phyloP scores from a whole-genome alignment of 2,797 vertebrate genomes.

The Amblyraja radiata region DNA sequence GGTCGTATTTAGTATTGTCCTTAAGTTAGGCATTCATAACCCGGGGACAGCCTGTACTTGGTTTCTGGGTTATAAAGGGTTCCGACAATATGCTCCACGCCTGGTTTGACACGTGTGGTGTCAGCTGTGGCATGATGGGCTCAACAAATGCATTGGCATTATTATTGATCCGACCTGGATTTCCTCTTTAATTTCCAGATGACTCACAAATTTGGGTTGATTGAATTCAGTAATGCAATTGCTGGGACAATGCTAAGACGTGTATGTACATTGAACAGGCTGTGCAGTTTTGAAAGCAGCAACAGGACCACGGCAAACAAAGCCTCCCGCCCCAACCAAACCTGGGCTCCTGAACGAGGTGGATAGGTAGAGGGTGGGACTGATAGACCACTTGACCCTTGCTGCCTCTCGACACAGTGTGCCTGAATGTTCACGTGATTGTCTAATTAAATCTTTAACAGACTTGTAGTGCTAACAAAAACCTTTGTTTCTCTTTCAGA shows the following conservation, averaged over 20 bases:
- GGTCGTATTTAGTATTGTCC: too few relatives aligned
- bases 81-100: too few relatives aligned
- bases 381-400: too few relatives aligned
- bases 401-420: not conserved
- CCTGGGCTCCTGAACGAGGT: not conserved
- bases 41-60: too few relatives aligned
- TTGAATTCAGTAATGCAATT: not conserved
- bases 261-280: not conserved
- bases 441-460: not conserved
- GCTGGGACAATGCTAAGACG: not conserved
- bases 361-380: not conserved
- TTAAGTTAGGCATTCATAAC: too few relatives aligned
- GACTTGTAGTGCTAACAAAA: not conserved
- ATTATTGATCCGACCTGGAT: not conserved
- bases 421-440: not conserved
- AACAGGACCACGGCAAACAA: not conserved
- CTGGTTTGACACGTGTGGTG: not conserved
- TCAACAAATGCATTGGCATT: not conserved
- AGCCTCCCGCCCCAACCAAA: not conserved
- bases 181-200: not conserved
- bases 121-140: not conserved
- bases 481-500: slow-evolving; percentile 58
- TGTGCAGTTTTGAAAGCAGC: not conserved
- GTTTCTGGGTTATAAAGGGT: too few relatives aligned
- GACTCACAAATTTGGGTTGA: not conserved